Conservation (phyloP, 2,888 invertebrate genomes). For the Podotricha telesiphe region DNA sequence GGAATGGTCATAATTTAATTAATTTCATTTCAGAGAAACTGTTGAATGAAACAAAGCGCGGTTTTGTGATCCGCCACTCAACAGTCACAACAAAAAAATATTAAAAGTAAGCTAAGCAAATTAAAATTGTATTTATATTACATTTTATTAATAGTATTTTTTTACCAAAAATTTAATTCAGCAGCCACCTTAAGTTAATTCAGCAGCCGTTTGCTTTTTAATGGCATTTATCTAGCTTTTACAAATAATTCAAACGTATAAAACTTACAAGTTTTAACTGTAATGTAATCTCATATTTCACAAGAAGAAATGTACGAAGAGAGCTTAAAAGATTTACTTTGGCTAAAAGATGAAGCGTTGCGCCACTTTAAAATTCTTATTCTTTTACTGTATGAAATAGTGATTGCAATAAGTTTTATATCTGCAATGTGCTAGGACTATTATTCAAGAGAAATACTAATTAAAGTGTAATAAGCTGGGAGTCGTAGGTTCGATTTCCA, state of each 20-base stretch:
- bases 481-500: not conserved
- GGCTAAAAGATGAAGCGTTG: slow-evolving; percentile 22
- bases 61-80: too few relatives aligned
- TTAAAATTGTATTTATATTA: too few relatives aligned
- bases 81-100: too few relatives aligned
- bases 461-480: too few relatives aligned
- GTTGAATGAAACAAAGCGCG: too few relatives aligned
- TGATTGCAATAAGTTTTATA: not conserved
- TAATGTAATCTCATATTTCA: slow-evolving; percentile 21
- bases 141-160: too few relatives aligned
- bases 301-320: slow-evolving; percentile 25
- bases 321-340: slow-evolving; percentile 25
- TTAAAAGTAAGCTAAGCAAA: too few relatives aligned
- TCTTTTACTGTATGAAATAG: slow-evolving; percentile 3
- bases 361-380: slow-evolving; percentile 13
- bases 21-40: too few relatives aligned
- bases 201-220: not conserved
- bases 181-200: too few relatives aligned
- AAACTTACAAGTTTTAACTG: slow-evolving; percentile 17
- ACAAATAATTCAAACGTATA: slow-evolving; percentile 10
- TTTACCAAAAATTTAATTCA: too few relatives aligned
- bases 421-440: not conserved
- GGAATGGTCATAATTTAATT: too few relatives aligned
- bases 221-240: slow-evolving; percentile 8
- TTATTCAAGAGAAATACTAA: not conserved